phyloP scores from a whole-genome alignment of 2,888 invertebrate genomes.

The Escarpia spicata region DNA sequence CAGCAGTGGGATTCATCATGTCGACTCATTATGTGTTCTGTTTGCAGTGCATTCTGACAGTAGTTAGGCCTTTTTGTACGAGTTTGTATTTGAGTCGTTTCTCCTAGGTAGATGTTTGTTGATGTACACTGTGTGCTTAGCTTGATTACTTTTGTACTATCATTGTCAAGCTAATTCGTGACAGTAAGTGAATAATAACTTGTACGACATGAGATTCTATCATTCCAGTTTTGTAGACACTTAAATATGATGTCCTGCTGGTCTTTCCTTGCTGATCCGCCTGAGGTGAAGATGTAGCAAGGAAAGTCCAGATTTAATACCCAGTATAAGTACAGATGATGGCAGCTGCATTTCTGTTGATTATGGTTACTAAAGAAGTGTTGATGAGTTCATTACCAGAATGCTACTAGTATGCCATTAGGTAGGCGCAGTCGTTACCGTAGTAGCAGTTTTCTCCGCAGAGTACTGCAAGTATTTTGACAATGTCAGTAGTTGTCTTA shows the following conservation, averaged over 20 bases:
- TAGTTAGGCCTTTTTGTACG: conserved; percentile 16
- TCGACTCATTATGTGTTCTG: neutral
- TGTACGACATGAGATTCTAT: conserved; percentile 2
- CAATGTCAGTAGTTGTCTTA: neutral
- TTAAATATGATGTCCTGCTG: neutral
- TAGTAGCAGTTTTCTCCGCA: neutral
- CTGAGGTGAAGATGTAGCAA: neutral
- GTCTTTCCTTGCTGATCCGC: neutral
- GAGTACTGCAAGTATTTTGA: conserved; percentile 10
- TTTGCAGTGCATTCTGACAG: conserved; percentile 7
- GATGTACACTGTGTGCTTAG: conserved; percentile 14
- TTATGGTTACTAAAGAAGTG: neutral
- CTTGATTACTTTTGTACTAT: neutral
- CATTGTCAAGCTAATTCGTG: neutral
- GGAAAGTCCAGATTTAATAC: neutral
- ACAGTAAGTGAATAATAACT: neutral
- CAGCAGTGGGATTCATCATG: conserved; percentile 1
- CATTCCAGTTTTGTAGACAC: neutral
- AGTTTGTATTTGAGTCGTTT: neutral
- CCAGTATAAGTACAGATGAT: neutral
- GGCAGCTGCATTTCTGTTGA: neutral
- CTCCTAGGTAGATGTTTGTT: neutral
- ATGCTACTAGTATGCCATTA: neutral
- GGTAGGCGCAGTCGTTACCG: neutral
- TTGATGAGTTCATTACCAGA: neutral